A percentile compares a stretch with the other conserved stretches of the same genome.
These are phyloP conservation scores for Eutrigla gurnardus DNA, from an alignment of 2,797 vertebrate genomes.

Conservation along the genomic window DNA sequence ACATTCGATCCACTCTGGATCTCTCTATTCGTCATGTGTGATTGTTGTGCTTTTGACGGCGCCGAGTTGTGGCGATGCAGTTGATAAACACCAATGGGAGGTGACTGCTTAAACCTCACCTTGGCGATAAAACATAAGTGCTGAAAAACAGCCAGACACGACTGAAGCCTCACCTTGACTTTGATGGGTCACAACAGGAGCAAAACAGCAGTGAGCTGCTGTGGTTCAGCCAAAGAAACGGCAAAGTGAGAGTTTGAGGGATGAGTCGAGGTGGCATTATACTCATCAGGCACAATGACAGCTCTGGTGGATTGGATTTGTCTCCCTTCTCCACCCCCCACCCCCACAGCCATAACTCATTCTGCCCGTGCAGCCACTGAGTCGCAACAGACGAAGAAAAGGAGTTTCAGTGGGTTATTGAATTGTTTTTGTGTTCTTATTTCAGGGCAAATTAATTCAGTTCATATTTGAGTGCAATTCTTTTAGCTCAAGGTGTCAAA, in stretches of 20 bases:
- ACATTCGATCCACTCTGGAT: conserved; percentile 72
- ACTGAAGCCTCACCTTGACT: conserved; percentile 63
- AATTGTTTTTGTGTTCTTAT: conserved; percentile 71
- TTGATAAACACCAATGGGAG: conserved; percentile 53
- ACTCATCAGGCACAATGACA: conserved; percentile 72
- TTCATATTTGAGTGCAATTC: conserved; percentile 66
- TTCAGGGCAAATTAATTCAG: conserved; percentile 69
- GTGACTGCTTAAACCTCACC: conserved; percentile 45
- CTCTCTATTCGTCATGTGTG: conserved; percentile 72
- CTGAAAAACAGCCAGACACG: conserved; percentile 54
- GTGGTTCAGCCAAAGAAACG: conserved; percentile 46
- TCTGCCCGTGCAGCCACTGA: conserved; percentile 34
- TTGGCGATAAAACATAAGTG: conserved; percentile 34
- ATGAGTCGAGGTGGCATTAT: conserved; percentile 63
- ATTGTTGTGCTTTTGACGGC: conserved; percentile 52
- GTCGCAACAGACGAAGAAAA: conserved; percentile 37
- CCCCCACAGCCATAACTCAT: conserved; percentile 59
- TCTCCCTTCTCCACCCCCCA: conserved; percentile 16
- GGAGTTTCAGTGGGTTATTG: conserved; percentile 61
- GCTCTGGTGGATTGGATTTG: conserved; percentile 70
- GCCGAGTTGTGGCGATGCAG: conserved; percentile 35
- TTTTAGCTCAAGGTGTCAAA: conserved; percentile 75
- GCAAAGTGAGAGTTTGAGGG: conserved; percentile 62
- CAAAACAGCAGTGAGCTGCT: conserved; percentile 49
- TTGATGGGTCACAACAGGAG: conserved; percentile 65